Percentiles rank a stretch among this genome's conserved stretches.
Evolutionary conservation across 2,113 vertebrate genomes (phyloP).

Genomic region (Mandrillus leucophaeus): DNA sequence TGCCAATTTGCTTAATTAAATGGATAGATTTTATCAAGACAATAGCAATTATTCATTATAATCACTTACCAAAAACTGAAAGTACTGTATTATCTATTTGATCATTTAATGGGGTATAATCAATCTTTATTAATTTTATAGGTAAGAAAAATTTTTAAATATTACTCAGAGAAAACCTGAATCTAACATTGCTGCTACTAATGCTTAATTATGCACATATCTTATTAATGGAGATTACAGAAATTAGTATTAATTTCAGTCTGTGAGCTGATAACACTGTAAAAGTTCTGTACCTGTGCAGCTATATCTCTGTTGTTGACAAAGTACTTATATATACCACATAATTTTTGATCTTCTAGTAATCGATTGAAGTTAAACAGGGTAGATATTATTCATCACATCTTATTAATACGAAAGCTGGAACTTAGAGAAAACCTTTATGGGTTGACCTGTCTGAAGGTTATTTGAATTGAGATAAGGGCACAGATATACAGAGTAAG

Average conservation of each 20-base stretch:
- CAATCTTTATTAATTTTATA: slow-evolving; percentile 65
- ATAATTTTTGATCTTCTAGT: background rate
- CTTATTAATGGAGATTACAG: slow-evolving; percentile 40
- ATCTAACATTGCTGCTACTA: slow-evolving; percentile 62
- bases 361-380: background rate
- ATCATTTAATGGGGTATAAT: slow-evolving; percentile 54
- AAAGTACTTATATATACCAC: background rate
- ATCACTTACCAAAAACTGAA: slow-evolving; percentile 31
- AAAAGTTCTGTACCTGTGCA: background rate
- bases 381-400: background rate
- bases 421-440: background rate
- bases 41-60: slow-evolving; percentile 62
- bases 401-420: background rate
- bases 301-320: background rate
- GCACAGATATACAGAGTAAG: background rate
- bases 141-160: slow-evolving; percentile 24
- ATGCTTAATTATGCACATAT: slow-evolving; percentile 53
- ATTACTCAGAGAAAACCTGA: slow-evolving; percentile 48
- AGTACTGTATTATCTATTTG: slow-evolving; percentile 42
- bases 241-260: slow-evolving; percentile 40
- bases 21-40: slow-evolving; percentile 55
- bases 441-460: background rate
- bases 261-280: background rate
- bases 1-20: slow-evolving; percentile 41
- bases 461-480: background rate